Evolutionary conservation across 2,797 vertebrate species (phyloP).

Genomic region (Glyptemys insculpta): DNA sequence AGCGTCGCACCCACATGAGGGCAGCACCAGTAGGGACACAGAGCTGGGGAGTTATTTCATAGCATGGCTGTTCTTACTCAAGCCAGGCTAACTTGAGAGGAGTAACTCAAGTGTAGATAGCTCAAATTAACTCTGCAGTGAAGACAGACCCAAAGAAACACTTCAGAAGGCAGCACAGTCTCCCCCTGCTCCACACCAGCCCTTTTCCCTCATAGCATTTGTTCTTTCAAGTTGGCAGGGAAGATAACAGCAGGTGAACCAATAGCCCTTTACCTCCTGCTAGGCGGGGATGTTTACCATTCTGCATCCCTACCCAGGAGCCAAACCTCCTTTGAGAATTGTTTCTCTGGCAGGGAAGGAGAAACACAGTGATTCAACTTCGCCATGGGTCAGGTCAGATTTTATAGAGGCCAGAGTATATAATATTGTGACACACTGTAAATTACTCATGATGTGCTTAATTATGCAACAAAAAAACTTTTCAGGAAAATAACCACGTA

Average conservation of each 20-base stretch:
- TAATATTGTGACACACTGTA: constrained; percentile 60
- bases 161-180: not conserved
- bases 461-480: constrained; percentile 68
- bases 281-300: not conserved
- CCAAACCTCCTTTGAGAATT: constrained; percentile 40
- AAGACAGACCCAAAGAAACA: not conserved
- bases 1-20: not conserved
- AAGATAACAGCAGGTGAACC: not conserved
- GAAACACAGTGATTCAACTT: constrained; percentile 29
- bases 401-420: constrained; percentile 2
- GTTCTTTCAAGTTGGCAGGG: not conserved
- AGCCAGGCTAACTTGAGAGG: not conserved
- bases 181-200: not conserved
- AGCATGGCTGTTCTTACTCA: not conserved
- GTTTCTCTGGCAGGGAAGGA: constrained; percentile 43
- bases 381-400: constrained; percentile 34
- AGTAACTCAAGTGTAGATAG: not conserved
- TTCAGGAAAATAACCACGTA: constrained; percentile 65
- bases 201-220: not conserved
- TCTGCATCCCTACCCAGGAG: not conserved
- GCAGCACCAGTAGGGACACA: not conserved
- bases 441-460: constrained; percentile 70
- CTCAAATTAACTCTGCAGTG: not conserved
- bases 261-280: not conserved
- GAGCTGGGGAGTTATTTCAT: not conserved